These are phyloP conservation scores for Galerucella calmariensis DNA, from an alignment of 2,888 invertebrate species.

Conservation along the genomic window DNA sequence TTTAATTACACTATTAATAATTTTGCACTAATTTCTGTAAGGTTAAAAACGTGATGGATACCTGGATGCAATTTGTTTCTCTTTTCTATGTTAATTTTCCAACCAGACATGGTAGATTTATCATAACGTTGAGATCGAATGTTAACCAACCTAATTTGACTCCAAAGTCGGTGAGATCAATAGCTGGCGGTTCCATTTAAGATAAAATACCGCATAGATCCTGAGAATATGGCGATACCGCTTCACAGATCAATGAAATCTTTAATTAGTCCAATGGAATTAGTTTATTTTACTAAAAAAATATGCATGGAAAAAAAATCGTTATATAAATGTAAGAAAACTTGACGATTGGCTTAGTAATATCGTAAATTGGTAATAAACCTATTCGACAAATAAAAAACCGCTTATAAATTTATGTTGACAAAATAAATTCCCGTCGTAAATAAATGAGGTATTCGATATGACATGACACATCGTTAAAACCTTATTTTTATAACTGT, in stretches of 20 bases:
- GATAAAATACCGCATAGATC: conserved; percentile 20
- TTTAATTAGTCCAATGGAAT: conserved; percentile 2
- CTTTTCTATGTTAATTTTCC: neutral
- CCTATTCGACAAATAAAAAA: too few relatives aligned
- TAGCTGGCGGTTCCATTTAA: conserved; percentile 27
- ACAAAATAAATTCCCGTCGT: conserved; percentile 1
- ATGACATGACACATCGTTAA: neutral
- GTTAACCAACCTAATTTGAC: conserved; percentile 37
- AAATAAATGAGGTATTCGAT: conserved; percentile 2
- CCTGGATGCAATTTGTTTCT: neutral
- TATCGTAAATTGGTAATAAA: neutral
- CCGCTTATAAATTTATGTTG: neutral
- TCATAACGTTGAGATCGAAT: conserved; percentile 30
- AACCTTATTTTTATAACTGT: conserved; percentile 10
- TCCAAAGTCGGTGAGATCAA: conserved; percentile 31
- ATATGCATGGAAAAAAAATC: too few relatives aligned
- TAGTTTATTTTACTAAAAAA: too few relatives aligned
- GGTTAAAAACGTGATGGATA: neutral
- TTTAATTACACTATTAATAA: neutral
- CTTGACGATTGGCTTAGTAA: too few relatives aligned
- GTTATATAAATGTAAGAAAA: too few relatives aligned
- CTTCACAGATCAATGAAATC: conserved; percentile 4
- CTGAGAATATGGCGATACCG: neutral
- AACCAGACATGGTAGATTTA: conserved; percentile 15
- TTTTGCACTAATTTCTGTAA: too few relatives aligned